A percentile compares a stretch with the other conserved stretches of the same genome.
Conservation (phyloP, 2,888 invertebrate genomes). For the Blera fallax region DNA sequence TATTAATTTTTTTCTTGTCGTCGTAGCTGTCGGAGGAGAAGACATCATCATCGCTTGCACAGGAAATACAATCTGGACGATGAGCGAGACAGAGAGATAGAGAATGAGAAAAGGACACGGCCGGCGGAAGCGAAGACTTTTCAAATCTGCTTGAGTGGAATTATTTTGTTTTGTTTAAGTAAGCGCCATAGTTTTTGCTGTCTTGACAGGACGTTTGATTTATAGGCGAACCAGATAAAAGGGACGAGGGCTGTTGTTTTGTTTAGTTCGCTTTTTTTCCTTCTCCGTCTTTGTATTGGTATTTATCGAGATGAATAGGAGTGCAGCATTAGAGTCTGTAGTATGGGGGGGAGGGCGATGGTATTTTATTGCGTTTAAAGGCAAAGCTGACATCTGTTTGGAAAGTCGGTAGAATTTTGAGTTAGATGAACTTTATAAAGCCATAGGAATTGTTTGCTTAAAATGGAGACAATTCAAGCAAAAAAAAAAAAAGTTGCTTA, state of each 20-base stretch:
- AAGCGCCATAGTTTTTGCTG: slow-evolving; percentile 22
- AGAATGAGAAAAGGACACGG: neutral
- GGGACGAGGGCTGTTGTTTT: slow-evolving; percentile 25
- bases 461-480: no score
- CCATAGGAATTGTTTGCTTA: neutral
- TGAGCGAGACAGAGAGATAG: neutral
- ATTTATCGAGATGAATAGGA: slow-evolving; percentile 2
- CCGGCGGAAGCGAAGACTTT: slow-evolving; percentile 47
- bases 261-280: slow-evolving; percentile 9
- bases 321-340: neutral
- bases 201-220: slow-evolving; percentile 43
- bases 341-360: neutral
- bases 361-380: neutral
- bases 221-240: slow-evolving; percentile 38
- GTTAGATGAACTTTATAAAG: neutral
- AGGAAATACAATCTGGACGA: slow-evolving; percentile 52
- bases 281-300: neutral
- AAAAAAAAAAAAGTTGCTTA: no score
- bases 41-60: slow-evolving; percentile 42
- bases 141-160: slow-evolving; percentile 52
- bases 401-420: neutral
- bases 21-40: neutral
- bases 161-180: slow-evolving; percentile 58
- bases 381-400: slow-evolving; percentile 5
- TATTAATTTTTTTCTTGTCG: slow-evolving; percentile 23